Evolutionary conservation across 2,888 invertebrate species (phyloP), one percentile per base, ranked within the genome.

Genomic region (Mesorhabditis belari): DNA sequence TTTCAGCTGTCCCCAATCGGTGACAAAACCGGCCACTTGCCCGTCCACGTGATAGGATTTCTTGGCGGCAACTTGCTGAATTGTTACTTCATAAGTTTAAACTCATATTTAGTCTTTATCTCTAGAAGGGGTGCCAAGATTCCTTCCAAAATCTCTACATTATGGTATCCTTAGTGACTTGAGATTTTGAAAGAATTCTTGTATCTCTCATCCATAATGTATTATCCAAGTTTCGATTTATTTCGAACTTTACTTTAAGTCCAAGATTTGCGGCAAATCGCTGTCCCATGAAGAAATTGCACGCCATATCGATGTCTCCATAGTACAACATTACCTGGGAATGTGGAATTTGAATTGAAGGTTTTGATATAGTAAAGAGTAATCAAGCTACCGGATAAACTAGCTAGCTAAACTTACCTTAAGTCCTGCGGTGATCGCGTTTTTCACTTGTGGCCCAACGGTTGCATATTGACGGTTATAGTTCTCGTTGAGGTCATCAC

Each of bases 251-350:
- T 57, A 68, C 73, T 27, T 64, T 54, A 49, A 67, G 58, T 57
- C 69, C 69, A 28, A 71, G 64, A n/a, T 69, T 67, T 5, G 65
- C 54, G 12, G 69, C 64, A 65, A 69, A 71, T 57, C 67, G n/a
- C 57, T 71, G 71, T 62, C 71, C 69, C 71, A 71, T 67, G 24
- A 71, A 57, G 55, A 66, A 69, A 55, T 71, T 69, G 35, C 71
- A 71, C 17, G 71, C 71, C 67, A 71, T 67, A 27, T 76, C 76
- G 29, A 74, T 69, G 51, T 75, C 75, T 59, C 73, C 75, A 57
- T 73, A 70, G 61, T 75, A 74, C 28, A 75, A 60, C 60, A 75
- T 67, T 52, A 62, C 60, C 49, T 12, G 26, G 27, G 12, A 44
- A 44, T 9, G n/a, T 12, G 12, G 9, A 51, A 21, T 51, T 9